Evolutionary conservation across 2,113 vertebrate species (phyloP), one percentile per base, ranked within the genome.

Genomic region (Silurus meridionalis): DNA sequence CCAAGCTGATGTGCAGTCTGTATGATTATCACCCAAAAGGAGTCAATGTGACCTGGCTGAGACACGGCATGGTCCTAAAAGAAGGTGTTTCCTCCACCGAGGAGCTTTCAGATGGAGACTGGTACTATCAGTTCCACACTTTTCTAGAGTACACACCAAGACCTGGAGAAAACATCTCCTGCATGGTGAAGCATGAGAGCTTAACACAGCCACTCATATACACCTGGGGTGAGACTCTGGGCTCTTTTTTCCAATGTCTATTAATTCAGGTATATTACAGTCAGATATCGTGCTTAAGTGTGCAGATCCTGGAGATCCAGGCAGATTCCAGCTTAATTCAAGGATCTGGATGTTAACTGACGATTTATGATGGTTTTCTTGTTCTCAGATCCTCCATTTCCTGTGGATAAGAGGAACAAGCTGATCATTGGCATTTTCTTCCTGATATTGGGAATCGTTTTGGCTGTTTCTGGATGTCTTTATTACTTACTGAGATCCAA

Each of bases 121-220:
- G 90, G 90, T 88, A 77, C 87, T 90, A 90, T 64, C 90, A 91
- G 88, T 81, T 88, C 61, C 90, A 91, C 88, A 88, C 88, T 28
- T 66, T 88, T 61, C 85, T 90, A 72, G 88, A 90, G 83, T 88
- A 88, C 80, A 89, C 52, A 14, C 88, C 88, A 21, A 85, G 10
- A 82, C 80, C 86, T 89, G 89, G 87, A 80, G 90, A 90, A 77
- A 91, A 84, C 74, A 89, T 90, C 71, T 84, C 88, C 80, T 91
- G 90, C 53, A 57, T 84, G 83, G 90, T 91, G 87, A 69, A 91
- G 5, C 90, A 91, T 57, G 2, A 17, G 78, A 91, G 90, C 60
- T 28, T 90, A 6, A 10, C n/a, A 0, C 57, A 66, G 2, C 86
- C 89, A 13, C n/a, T 28, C 75, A 78, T 78, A 78, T 0, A 17